Evolutionary conservation across 2,797 vertebrate genomes (phyloP).

Genomic region (Phataginus tetradactyla): DNA sequence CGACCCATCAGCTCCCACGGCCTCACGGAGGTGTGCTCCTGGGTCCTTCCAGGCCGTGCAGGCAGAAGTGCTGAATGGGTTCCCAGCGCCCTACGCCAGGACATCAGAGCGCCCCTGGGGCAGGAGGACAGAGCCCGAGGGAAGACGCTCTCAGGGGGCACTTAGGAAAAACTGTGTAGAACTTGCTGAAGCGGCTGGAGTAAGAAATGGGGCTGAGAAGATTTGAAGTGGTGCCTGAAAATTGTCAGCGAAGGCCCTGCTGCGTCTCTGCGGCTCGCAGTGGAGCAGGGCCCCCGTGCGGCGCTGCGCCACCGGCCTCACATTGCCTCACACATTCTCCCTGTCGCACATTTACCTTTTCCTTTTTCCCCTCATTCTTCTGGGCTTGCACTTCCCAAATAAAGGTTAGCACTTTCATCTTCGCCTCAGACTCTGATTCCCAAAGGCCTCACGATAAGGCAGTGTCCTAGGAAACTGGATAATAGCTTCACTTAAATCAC

Average conservation of each 20-base stretch:
- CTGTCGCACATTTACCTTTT: not conserved
- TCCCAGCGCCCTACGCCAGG: not conserved
- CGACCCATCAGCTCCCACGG: not conserved
- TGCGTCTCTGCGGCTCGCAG: not conserved
- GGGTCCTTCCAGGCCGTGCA: not conserved
- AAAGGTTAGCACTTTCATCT: not conserved
- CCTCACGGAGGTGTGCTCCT: not conserved
- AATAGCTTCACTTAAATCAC: not conserved
- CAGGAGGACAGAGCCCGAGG: not conserved
- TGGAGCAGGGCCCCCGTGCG: too few relatives aligned
- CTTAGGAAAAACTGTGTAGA: not conserved
- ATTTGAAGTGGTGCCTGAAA: not conserved
- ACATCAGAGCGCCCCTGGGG: not conserved
- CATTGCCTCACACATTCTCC: not conserved
- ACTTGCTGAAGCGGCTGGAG: not conserved
- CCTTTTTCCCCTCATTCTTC: not conserved
- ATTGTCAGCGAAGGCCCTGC: too few relatives aligned
- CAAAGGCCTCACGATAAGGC: not conserved
- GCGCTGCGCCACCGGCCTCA: not conserved
- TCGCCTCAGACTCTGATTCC: not conserved
- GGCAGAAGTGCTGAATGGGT: not conserved
- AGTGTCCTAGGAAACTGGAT: not conserved
- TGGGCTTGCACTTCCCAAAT: not conserved
- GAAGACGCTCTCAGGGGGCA: not conserved
- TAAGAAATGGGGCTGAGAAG: not conserved